Conservation (phyloP, 2,797 vertebrate genomes). For the Acrossocheilus wenchowensis region DNA sequence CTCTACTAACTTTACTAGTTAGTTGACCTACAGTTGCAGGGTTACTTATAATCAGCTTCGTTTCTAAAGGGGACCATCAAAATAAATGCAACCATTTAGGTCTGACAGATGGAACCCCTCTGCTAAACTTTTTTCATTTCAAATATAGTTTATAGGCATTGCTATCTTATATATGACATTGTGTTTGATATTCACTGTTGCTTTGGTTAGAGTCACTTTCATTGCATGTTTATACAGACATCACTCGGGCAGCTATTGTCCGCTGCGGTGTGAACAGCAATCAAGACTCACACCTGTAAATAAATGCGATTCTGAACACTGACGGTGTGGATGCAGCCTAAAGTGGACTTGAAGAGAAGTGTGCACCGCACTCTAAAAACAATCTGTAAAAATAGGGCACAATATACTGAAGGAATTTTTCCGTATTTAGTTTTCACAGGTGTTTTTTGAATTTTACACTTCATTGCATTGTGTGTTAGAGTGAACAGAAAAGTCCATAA, state of each 20-base stretch:
- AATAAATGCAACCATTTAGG: neutral
- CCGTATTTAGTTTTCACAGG: too few relatives aligned
- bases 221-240: neutral
- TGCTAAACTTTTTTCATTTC: too few relatives aligned
- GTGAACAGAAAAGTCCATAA: too few relatives aligned
- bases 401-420: too few relatives aligned
- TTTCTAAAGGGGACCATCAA: neutral
- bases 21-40: neutral
- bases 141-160: neutral
- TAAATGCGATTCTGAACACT: neutral
- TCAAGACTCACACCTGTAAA: neutral
- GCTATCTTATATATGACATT: too few relatives aligned
- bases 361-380: too few relatives aligned
- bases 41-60: neutral
- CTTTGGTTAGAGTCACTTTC: neutral
- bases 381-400: too few relatives aligned
- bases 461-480: too few relatives aligned
- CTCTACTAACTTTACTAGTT: neutral
- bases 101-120: neutral
- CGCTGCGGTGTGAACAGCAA: neutral
- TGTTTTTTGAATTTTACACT: too few relatives aligned
- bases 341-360: neutral
- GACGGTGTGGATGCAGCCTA: neutral
- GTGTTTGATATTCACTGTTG: too few relatives aligned
- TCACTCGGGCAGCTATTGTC: neutral